These are phyloP conservation scores for Drosophila ironensis DNA, from an alignment of 1,140 invertebrate species.

Conservation along the genomic window DNA sequence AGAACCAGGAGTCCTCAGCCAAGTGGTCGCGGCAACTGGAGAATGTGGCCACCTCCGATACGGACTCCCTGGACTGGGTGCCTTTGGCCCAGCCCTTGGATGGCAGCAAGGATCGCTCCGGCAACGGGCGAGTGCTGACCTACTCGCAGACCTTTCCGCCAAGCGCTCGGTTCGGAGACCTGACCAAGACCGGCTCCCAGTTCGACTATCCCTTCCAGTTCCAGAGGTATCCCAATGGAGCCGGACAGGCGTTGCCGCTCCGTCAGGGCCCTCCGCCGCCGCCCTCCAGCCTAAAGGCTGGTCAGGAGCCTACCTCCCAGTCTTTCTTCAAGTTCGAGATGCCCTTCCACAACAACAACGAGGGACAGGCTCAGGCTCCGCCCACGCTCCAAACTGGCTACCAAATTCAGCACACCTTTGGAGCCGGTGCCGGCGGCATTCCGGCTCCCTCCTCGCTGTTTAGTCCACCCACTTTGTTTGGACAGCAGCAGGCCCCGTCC, in stretches of 20 bases:
- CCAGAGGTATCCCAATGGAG: slow-evolving; percentile 55
- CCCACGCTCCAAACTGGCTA: slow-evolving; percentile 74
- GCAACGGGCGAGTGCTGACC: slow-evolving; percentile 72
- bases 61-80: slow-evolving; percentile 71
- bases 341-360: slow-evolving; percentile 67
- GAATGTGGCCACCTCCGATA: slow-evolving; percentile 38
- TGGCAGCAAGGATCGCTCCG: slow-evolving; percentile 70
- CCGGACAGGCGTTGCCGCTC: slow-evolving; percentile 44
- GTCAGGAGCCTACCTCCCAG: slow-evolving; percentile 75
- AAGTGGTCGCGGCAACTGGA: slow-evolving; percentile 80
- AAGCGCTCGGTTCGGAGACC: slow-evolving; percentile 63
- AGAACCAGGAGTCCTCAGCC: slow-evolving; percentile 45
- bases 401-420: slow-evolving; percentile 76
- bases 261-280: slow-evolving; percentile 44
- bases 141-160: slow-evolving; percentile 78
- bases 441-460: slow-evolving; percentile 66
- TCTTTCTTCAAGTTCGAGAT: slow-evolving; percentile 81
- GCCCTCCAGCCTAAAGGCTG: slow-evolving; percentile 26
- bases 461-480: slow-evolving; percentile 61
- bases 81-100: slow-evolving; percentile 71
- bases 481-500: slow-evolving; percentile 49
- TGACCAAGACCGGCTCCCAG: slow-evolving; percentile 49
- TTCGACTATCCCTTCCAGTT: slow-evolving; percentile 76
- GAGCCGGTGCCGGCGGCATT: slow-evolving; percentile 18
- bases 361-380: slow-evolving; percentile 44